These are phyloP conservation scores for Ptychoptera albimana DNA, from an alignment of 2,888 invertebrate species.

Conservation along the genomic window DNA sequence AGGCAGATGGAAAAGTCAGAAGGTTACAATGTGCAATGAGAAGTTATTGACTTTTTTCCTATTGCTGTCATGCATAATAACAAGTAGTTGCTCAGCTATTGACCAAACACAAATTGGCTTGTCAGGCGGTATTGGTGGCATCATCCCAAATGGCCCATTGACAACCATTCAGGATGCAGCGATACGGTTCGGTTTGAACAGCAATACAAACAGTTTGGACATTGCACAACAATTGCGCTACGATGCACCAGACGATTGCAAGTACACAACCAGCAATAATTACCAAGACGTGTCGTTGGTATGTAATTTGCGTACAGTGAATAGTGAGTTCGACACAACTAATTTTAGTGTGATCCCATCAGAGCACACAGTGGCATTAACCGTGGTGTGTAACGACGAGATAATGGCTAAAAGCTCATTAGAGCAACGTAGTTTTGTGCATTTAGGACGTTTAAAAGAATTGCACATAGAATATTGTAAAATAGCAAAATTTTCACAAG, in stretches of 20 bases:
- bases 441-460: constrained; percentile 63
- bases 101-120: too few relatives aligned
- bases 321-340: constrained; percentile 75
- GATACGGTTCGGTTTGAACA: too few relatives aligned
- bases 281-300: constrained; percentile 57
- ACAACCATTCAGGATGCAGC: too few relatives aligned
- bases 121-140: too few relatives aligned
- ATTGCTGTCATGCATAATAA: too few relatives aligned
- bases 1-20: too few relatives aligned
- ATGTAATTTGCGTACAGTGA: constrained; percentile 67
- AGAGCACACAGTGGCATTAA: constrained; percentile 63
- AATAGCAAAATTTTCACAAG: constrained; percentile 64
- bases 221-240: constrained; percentile 27
- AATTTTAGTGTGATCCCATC: constrained; percentile 77
- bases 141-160: too few relatives aligned
- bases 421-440: constrained; percentile 61
- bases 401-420: constrained; percentile 65
- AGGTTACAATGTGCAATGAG: too few relatives aligned
- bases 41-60: too few relatives aligned
- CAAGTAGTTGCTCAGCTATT: too few relatives aligned
- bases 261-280: constrained; percentile 18
- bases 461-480: constrained; percentile 76
- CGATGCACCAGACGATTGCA: constrained; percentile 74
- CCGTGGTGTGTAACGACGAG: constrained; percentile 63
- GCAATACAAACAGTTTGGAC: too few relatives aligned